These are phyloP conservation scores for Physocephala rufipes DNA, from an alignment of 2,888 invertebrate genomes.

Conservation along the genomic window DNA sequence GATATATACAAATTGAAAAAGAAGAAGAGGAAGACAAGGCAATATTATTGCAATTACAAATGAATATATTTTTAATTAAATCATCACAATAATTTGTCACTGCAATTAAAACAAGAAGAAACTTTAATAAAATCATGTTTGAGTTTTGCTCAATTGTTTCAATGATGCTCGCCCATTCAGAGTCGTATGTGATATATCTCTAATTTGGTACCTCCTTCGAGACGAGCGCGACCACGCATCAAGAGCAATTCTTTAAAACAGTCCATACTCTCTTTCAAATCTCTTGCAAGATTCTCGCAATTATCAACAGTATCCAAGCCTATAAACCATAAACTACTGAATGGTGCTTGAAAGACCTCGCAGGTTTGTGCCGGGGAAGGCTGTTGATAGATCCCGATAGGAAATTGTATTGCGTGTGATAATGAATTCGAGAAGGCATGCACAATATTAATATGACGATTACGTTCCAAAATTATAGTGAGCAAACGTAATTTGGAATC, in stretches of 20 bases:
- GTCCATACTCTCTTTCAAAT: constrained; percentile 88
- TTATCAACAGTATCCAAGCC: constrained; percentile 84
- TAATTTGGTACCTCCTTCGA: background rate
- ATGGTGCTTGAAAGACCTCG: constrained; percentile 54
- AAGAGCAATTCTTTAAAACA: constrained; percentile 84
- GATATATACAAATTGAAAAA: too few relatives aligned
- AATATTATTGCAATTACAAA: too few relatives aligned
- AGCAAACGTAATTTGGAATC: constrained; percentile 92
- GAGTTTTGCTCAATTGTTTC: too few relatives aligned
- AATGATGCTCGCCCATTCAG: too few relatives aligned
- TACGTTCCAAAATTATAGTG: constrained; percentile 85
- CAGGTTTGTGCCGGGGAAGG: background rate
- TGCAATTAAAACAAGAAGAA: too few relatives aligned
- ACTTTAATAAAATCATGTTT: too few relatives aligned
- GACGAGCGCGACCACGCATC: constrained; percentile 69
- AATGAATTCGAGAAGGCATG: constrained; percentile 92
- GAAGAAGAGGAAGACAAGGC: too few relatives aligned
- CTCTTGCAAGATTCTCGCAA: constrained; percentile 82
- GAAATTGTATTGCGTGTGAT: constrained; percentile 48
- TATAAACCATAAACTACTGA: constrained; percentile 92
- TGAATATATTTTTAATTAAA: too few relatives aligned
- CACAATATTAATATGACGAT: constrained; percentile 85
- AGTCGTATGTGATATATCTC: background rate
- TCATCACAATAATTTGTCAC: too few relatives aligned
- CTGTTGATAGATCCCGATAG: background rate